phyloP scores from a whole-genome alignment of 2,888 invertebrate genomes.

The Cantharis nigra region DNA sequence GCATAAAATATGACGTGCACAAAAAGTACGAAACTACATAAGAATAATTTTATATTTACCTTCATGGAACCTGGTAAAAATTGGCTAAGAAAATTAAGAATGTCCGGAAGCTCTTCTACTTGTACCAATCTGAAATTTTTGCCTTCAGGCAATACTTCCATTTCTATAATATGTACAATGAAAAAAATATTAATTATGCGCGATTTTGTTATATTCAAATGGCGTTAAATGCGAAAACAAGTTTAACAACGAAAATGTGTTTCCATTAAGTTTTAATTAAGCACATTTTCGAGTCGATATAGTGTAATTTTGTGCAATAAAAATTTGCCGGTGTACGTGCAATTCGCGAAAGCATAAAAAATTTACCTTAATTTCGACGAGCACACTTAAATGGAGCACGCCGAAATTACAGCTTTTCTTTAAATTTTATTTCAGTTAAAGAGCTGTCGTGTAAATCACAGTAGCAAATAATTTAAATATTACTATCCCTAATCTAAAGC shows the following conservation, averaged over 20 bases:
- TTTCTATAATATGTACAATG: conserved; percentile 63
- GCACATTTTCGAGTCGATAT: neutral
- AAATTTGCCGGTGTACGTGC: neutral
- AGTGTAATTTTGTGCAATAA: neutral
- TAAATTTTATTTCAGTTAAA: neutral
- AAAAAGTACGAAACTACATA: neutral
- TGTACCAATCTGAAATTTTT: conserved; percentile 86
- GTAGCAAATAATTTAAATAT: conserved; percentile 5
- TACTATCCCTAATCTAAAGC: conserved; percentile 34
- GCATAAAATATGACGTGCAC: neutral
- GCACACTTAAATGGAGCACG: conserved; percentile 11
- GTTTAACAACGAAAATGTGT: neutral
- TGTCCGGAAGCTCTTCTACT: conserved; percentile 83
- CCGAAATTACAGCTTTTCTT: conserved; percentile 12
- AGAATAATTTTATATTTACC: conserved; percentile 58
- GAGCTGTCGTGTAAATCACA: neutral
- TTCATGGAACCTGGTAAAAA: conserved; percentile 86
- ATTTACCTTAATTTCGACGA: conserved; percentile 22
- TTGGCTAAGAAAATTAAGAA: conserved; percentile 77
- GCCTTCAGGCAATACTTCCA: conserved; percentile 85
- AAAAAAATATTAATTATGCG: neutral
- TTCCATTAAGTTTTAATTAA: neutral
- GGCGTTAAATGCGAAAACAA: neutral
- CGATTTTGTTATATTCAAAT: neutral
- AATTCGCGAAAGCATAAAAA: neutral